phyloP scores from a whole-genome alignment of 2,888 invertebrate species.

The Standfussiana lucernea region DNA sequence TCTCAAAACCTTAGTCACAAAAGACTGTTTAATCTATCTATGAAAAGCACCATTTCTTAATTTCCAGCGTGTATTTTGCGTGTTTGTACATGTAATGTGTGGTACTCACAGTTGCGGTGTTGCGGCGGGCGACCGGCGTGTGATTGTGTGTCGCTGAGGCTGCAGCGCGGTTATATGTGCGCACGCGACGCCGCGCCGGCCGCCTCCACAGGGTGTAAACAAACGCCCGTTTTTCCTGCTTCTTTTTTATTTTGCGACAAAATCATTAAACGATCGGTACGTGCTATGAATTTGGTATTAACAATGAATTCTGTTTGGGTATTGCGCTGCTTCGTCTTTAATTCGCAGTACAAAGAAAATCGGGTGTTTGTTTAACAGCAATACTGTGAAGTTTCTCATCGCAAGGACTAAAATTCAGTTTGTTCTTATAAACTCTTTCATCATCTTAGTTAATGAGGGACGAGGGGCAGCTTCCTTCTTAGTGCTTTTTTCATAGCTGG shows the following conservation, averaged over 20 bases:
- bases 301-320: neutral
- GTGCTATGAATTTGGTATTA: slow-evolving; percentile 42
- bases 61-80: slow-evolving; percentile 18
- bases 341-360: neutral
- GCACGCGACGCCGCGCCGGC: slow-evolving; percentile 69
- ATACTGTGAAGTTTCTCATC: neutral
- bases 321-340: neutral
- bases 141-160: slow-evolving; percentile 78
- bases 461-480: neutral
- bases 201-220: slow-evolving; percentile 80
- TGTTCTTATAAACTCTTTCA: neutral
- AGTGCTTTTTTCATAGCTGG: neutral
- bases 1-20: neutral
- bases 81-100: slow-evolving; percentile 24
- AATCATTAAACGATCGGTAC: slow-evolving; percentile 18
- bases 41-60: neutral
- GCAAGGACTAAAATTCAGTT: neutral
- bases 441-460: neutral
- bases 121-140: slow-evolving; percentile 77
- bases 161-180: slow-evolving; percentile 85
- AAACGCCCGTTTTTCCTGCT: slow-evolving; percentile 71
- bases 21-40: neutral
- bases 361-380: neutral
- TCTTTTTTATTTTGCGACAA: slow-evolving; percentile 54
- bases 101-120: slow-evolving; percentile 84